These are phyloP conservation scores for Neoscelio sp. DNA, from an alignment of 2,888 invertebrate species.

Conservation along the genomic window DNA sequence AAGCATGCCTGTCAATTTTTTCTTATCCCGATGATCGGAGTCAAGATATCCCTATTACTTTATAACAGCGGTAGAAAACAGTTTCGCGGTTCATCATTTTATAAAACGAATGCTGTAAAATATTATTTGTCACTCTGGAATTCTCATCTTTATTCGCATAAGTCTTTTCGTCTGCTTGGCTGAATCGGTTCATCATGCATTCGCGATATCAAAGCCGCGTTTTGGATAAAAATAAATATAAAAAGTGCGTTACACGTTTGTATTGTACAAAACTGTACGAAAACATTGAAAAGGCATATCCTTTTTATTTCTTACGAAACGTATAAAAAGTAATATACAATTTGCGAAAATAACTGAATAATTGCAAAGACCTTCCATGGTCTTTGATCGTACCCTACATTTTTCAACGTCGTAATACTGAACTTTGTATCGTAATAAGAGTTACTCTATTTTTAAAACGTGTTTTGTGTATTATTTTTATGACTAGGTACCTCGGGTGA, in stretches of 20 bases:
- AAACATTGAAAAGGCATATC: not conserved
- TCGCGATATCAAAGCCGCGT: conserved; percentile 4
- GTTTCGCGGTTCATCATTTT: conserved; percentile 19
- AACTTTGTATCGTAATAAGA: conserved; percentile 1
- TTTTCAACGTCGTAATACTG: conserved; percentile 9
- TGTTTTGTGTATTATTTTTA: conserved; percentile 14
- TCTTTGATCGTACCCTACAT: not conserved
- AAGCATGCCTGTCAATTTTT: no score
- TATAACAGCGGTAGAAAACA: no score
- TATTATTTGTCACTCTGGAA: conserved; percentile 6
- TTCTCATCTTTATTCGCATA: no score
- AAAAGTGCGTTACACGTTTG: not conserved
- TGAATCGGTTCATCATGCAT: not conserved
- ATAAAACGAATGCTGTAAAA: not conserved
- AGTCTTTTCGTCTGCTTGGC: conserved; percentile 8
- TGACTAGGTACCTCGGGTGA: conserved; percentile 41
- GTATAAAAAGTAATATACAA: conserved; percentile 20
- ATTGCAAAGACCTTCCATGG: not conserved
- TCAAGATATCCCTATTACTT: no score
- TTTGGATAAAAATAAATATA: conserved; percentile 5
- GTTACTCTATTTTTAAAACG: not conserved
- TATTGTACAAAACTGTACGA: not conserved
- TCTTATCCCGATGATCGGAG: no score
- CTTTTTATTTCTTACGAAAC: not conserved
- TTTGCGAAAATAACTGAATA: not conserved